phyloP scores from a whole-genome alignment of 2,113 vertebrate species.

The Catharus fuscescens region DNA sequence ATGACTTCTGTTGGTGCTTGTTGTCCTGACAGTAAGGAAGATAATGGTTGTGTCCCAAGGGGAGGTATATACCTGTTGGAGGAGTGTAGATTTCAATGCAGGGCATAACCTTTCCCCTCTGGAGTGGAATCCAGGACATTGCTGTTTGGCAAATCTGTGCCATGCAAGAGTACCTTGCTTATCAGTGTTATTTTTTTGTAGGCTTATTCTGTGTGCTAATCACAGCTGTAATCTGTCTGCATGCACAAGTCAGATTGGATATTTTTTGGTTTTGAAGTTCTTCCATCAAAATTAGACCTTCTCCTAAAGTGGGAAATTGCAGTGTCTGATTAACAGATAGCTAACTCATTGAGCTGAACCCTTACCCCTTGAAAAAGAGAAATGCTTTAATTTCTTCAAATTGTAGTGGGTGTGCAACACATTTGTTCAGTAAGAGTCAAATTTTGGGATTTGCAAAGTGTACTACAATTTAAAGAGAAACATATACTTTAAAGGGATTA shows the following conservation, averaged over 20 bases:
- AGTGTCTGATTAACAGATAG: not conserved
- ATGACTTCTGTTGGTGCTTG: not conserved
- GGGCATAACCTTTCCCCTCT: not conserved
- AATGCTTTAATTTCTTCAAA: not conserved
- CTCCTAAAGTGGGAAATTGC: not conserved
- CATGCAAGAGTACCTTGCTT: not conserved
- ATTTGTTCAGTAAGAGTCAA: not conserved
- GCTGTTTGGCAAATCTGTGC: not conserved
- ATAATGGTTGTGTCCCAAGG: not conserved
- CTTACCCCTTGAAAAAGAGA: not conserved
- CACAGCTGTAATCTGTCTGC: not conserved
- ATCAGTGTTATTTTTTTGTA: not conserved
- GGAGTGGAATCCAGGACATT: not conserved
- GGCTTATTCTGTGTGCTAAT: not conserved
- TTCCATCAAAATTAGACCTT: not conserved
- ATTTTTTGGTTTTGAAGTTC: not conserved
- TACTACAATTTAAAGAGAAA: not conserved
- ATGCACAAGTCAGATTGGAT: not conserved
- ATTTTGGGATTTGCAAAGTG: not conserved
- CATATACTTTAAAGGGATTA: not conserved
- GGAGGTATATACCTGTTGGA: not conserved
- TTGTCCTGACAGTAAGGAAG: not conserved
- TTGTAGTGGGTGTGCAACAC: not conserved
- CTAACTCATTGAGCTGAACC: not conserved
- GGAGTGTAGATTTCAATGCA: not conserved